Conservation (phyloP, 2,797 vertebrate species). For the Schizopygopsis pylzovi region DNA sequence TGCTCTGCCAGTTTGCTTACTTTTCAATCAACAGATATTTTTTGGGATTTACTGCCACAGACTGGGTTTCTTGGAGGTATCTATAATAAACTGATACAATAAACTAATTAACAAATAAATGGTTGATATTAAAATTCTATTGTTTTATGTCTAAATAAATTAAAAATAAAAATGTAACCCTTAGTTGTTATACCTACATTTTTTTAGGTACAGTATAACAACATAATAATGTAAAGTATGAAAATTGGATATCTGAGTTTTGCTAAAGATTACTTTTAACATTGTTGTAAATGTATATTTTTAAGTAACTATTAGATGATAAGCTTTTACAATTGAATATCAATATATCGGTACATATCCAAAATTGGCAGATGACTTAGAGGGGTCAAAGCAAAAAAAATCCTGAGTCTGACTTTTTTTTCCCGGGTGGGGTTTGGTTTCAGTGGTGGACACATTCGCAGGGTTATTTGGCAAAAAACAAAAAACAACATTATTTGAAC, state of each 20-base stretch:
- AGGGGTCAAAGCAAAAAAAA: no score
- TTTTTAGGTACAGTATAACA: background rate
- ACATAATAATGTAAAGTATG: background rate
- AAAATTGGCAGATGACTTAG: background rate
- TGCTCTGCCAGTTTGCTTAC: no score
- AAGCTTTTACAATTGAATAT: background rate
- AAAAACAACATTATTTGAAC: no score
- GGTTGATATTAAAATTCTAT: background rate
- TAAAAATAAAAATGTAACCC: background rate
- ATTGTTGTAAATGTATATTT: background rate
- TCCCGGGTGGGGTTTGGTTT: no score
- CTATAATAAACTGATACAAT: background rate
- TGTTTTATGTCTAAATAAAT: background rate
- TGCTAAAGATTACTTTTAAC: background rate
- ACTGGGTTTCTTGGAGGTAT: background rate
- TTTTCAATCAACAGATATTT: background rate
- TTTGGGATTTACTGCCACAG: background rate
- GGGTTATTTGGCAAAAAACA: no score
- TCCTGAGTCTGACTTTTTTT: no score
- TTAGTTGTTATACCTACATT: no score
- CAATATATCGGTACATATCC: background rate
- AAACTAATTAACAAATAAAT: background rate
- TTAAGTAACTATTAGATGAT: background rate
- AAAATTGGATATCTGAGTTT: background rate
- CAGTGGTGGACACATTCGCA: no score